Evolutionary conservation across 2,797 vertebrate genomes (phyloP), one percentile per base, ranked within the genome.

Genomic region (Dromococcyx pavoninus): DNA sequence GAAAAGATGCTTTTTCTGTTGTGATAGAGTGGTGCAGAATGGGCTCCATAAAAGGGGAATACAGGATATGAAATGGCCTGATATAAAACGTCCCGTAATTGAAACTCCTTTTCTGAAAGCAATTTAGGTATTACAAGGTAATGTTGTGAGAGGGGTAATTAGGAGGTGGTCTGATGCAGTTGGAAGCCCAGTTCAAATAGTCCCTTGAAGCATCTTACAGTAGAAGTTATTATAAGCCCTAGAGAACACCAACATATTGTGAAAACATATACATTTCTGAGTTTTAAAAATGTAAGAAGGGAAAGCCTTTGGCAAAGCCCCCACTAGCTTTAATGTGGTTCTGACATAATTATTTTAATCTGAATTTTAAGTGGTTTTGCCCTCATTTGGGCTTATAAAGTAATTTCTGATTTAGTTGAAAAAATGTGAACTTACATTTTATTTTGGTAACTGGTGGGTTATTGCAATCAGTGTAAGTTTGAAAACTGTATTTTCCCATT

Each of bases 101-200:
- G 81, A 91, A 93, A 81, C 85, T 92, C 72, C 94, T 95, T 95
- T 93, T 91, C 87, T 78, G 70, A 87, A 96, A 91, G 66, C 75
- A 91, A 91, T 95, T 95, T 91, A 80, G 74, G 53, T 90, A 85
- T 88, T 93, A 61, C 33, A 86, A 82, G 86, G 51, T 91, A 88
- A 94, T 91, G 61, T 84, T 82, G 71, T n/a, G 81, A 89, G 50
- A 89, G 58, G 44, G n/a, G 48, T 91, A 95, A 96, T 96, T 95
- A 95, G 92, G 70, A 79, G 69, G 77, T 82, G 53, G 77, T 65
- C 91, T 94, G 80, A 67, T 91, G 88, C 71, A 85, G 58, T 67
- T 93, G 60, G 46, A 91, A 93, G 43, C n/a, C 50, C 74, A 23
- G 67, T 85, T 91, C 89, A 93, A 94, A 94, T 85, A 95, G 71